Base-by-base conservation (phyloP, 2,888 invertebrate species). In the Caenorhabditis zanzibari region DNA sequence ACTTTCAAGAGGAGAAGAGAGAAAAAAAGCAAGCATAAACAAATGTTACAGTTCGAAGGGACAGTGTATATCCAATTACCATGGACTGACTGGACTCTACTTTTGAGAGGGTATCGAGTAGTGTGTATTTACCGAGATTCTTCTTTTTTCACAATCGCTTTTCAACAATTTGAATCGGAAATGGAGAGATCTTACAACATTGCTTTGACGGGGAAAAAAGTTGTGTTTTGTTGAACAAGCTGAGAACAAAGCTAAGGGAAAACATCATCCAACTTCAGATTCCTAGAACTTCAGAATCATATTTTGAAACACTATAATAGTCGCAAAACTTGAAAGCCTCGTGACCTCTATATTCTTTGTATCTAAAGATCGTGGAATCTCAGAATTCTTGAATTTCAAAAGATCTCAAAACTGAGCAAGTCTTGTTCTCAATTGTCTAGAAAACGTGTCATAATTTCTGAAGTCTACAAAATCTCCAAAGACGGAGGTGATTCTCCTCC, bases 1-100 rank as follows among this genome's bases (percentile, higher is more conserved):
- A 76, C 75, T 76, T 66, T 76, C 47, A 41, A 64, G 59, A 35
- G 38, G n/a, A 38, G 61, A 28, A 35, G 49, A 28, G 73, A 56
- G 14, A 28, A 38, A 22, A 44, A 28, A 44, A 56, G 54, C 24
- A 26, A 54, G 54, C 54, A 54, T 54, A 26, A 22, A 26, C 26
- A 26, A 26, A 52, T 44, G n/a, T 7, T 54, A 61, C 71, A 71
- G 72, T 72, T 61, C 59, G 58, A 32, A n/a, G n/a, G 47, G 58
- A 52, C 41, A 58, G 10, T 35, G 19, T 38, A 32, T 47, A 73
- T 73, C 52, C 38, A 52, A 73, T 73, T 74, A 74, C 74, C 2
- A 12, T 26, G 54, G 26, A 47, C 47, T 47, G 19, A 47, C 47
- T 41, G 68, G 68, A 54, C 41, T 35, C 49, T 38, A 54, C 72